Base-by-base conservation (phyloP, 2,888 invertebrate species). In the Torymus auratus region DNA sequence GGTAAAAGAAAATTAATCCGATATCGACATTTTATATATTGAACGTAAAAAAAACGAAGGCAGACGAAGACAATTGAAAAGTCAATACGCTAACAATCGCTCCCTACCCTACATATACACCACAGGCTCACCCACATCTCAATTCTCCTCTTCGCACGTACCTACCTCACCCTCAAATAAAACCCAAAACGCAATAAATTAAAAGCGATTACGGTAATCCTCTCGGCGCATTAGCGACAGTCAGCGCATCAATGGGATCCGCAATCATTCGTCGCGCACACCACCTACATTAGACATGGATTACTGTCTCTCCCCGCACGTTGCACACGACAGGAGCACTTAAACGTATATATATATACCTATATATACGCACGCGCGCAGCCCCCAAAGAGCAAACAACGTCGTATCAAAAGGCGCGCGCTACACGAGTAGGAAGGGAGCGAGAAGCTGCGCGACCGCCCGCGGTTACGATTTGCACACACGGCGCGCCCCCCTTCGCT, bases 391-490 rank as follows among this genome's bases (percentile, higher is more conserved):
- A 65, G 71, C 78, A 78, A 73, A 73, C 68, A 78, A 67, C 41
- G 15, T 28, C n/a, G 14, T 23, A 20, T 50, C 70, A 28, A 58
- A 70, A 70, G 64, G 62, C 65, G 65, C 64, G 28, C 28, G 28
- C 14, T 62, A 28, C 20, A 15, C 13, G 61, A 17, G 20, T 12
- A 17, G 71, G 67, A 14, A 53, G 52, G 41, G 58, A 28, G 56
- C 53, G 56, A 64, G 65, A 53, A 50, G 61, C 15, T 28, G 13
- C 23, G 67, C 41, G 84, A 81, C 80, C 83, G 82, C 84, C 83
- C 78, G 83, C 55, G 83, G 81, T 76, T 64, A 82, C 80, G 76
- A 83, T 83, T 83, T 81, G 81, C 83, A 78, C 83, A 79, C 80
- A 82, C 55, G 61, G 58, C 50, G 55, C 55, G 17, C 50, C n/a